Percentiles rank a stretch among this genome's conserved stretches.
Evolutionary conservation across 2,888 invertebrate genomes (phyloP).

Genomic region (Drosophila peninsularis): DNA sequence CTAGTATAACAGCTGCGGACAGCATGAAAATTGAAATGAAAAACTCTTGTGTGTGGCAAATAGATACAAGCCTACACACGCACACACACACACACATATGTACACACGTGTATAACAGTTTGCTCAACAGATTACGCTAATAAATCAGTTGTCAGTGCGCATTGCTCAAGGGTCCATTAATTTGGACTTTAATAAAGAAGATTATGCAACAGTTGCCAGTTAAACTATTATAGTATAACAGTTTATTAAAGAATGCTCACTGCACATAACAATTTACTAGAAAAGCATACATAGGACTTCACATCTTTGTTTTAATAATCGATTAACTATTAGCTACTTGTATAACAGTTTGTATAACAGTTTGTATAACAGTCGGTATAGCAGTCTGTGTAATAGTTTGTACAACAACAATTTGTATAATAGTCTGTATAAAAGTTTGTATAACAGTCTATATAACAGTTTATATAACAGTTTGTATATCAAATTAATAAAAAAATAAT

Average conservation of each 20-base stretch:
- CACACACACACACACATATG: too few relatives aligned
- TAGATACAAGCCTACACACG: not conserved
- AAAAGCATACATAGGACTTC: too few relatives aligned
- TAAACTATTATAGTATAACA: not conserved
- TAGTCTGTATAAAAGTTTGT: not conserved
- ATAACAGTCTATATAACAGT: not conserved
- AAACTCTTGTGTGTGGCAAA: not conserved
- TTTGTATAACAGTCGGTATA: not conserved
- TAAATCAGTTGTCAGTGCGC: not conserved
- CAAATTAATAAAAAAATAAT: too few relatives aligned
- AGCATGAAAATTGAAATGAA: slow-evolving; percentile 1
- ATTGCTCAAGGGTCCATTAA: not conserved
- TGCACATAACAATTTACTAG: not conserved
- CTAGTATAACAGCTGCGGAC: slow-evolving; percentile 8
- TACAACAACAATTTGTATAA: not conserved
- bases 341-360: not conserved
- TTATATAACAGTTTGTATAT: not conserved
- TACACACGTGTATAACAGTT: not conserved
- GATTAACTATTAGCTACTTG: too few relatives aligned
- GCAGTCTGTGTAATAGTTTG: not conserved
- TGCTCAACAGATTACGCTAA: not conserved
- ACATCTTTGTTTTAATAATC: too few relatives aligned
- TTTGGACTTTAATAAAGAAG: not conserved
- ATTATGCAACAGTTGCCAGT: not conserved
- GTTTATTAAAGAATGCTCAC: not conserved